Evolutionary conservation across 2,888 invertebrate species (phyloP).

Genomic region (Caenorhabditis auriculariae): DNA sequence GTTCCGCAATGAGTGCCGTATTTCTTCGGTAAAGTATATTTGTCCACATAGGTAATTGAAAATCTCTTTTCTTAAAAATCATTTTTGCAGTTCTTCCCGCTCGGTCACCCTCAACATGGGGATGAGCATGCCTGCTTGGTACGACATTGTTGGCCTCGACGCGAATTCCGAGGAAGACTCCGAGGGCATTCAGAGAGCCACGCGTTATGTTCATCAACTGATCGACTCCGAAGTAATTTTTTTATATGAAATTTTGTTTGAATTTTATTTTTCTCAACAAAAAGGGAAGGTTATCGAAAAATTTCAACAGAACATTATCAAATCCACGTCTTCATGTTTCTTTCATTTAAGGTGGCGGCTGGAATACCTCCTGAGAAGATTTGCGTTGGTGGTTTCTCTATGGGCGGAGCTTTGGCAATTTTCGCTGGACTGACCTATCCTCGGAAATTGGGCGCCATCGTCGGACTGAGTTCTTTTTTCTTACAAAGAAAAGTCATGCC

Average conservation of each 20-base stretch:
- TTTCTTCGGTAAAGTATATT: constrained; percentile 46
- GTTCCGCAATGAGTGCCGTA: constrained; percentile 33
- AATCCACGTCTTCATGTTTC: no score
- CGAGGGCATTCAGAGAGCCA: constrained; percentile 55
- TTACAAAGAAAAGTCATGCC: constrained; percentile 53
- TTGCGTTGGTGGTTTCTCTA: constrained; percentile 52
- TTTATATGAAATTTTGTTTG: neutral
- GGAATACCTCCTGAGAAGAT: constrained; percentile 47
- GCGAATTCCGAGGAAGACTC: constrained; percentile 51
- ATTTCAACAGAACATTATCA: no score
- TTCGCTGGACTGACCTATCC: constrained; percentile 84
- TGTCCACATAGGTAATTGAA: constrained; percentile 61
- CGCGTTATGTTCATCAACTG: constrained; percentile 50
- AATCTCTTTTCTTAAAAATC: no score
- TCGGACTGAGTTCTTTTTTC: constrained; percentile 66
- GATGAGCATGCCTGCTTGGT: constrained; percentile 63
- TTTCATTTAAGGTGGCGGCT: constrained; percentile 34
- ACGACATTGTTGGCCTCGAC: constrained; percentile 56
- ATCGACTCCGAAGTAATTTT: constrained; percentile 46
- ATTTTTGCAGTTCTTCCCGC: constrained; percentile 43
- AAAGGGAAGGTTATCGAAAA: no score
- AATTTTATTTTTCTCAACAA: no score
- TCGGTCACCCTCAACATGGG: constrained; percentile 61
- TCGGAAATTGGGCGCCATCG: constrained; percentile 82
- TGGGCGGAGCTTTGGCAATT: constrained; percentile 74